phyloP scores from a whole-genome alignment of 2,888 invertebrate genomes.

The Argyra leucocephala region DNA sequence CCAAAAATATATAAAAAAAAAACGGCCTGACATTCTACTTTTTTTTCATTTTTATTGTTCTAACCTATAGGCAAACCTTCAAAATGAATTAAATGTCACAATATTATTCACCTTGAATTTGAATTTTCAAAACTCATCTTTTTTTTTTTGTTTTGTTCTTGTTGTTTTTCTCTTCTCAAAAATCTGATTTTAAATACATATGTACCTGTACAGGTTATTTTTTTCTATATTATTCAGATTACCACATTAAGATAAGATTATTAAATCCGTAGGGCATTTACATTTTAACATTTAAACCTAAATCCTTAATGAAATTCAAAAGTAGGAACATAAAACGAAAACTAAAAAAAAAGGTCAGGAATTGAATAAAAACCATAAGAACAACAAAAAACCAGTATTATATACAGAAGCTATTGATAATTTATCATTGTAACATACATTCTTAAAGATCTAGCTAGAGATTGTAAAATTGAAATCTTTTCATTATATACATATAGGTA shows the following conservation, averaged over 20 bases:
- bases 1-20: background rate
- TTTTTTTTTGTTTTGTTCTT: too few species aligned
- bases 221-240: background rate
- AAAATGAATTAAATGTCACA: conserved; percentile 6
- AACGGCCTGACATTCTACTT: background rate
- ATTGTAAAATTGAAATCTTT: background rate
- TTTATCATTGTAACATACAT: conserved; percentile 1
- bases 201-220: background rate
- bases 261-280: background rate
- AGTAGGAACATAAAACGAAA: background rate
- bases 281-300: background rate
- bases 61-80: background rate
- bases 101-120: background rate
- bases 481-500: background rate
- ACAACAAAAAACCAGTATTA: background rate
- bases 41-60: background rate
- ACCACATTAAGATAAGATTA: background rate
- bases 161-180: too few species aligned
- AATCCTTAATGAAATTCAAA: background rate
- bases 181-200: too few species aligned
- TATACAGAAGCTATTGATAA: conserved; percentile 2
- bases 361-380: background rate
- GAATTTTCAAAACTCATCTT: background rate
- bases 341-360: conserved; percentile 2
- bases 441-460: background rate